Conservation (phyloP, 2,888 invertebrate genomes). For the Philereme vetulata region DNA sequence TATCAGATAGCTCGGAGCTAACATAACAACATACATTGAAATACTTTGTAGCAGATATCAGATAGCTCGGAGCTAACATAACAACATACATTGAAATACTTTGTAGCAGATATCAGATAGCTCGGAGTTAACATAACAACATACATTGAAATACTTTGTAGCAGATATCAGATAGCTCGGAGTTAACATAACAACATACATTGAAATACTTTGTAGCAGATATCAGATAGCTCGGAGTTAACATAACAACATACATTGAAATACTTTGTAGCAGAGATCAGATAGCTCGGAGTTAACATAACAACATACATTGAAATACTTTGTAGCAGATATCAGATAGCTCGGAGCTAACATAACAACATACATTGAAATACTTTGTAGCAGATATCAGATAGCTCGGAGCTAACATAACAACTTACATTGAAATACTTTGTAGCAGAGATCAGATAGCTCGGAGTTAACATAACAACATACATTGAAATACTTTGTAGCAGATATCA, state of each 20-base stretch:
- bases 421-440: constrained; percentile 9
- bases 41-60: background rate
- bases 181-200: constrained; percentile 17
- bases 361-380: constrained; percentile 13
- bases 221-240: background rate
- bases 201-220: constrained; percentile 9
- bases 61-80: constrained; percentile 9
- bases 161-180: background rate
- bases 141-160: constrained; percentile 13
- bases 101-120: background rate
- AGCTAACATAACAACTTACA: constrained; percentile 17
- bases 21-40: constrained; percentile 17
- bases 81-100: constrained; percentile 12
- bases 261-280: background rate
- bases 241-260: constrained; percentile 17
- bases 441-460: background rate
- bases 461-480: constrained; percentile 17
- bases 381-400: background rate
- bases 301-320: constrained; percentile 12
- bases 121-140: constrained; percentile 10
- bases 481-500: background rate
- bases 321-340: background rate
- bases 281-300: constrained; percentile 8
- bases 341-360: constrained; percentile 10
- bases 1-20: background rate